Base-by-base conservation (phyloP, 35 echinoderm and acorn worm genomes). In the Lytechinus pictus region DNA sequence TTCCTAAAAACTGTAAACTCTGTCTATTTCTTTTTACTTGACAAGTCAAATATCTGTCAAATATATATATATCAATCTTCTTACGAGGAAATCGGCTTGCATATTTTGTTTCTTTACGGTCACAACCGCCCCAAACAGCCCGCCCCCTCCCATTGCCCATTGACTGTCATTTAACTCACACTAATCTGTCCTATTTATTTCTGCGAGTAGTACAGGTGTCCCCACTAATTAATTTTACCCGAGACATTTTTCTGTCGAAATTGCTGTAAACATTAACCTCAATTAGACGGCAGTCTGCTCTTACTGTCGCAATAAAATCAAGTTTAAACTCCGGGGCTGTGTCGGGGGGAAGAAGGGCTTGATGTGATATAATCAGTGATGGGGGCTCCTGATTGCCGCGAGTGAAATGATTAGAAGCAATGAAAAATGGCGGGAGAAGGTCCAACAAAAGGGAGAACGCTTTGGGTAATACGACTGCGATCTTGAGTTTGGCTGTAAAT, bases 361-460 rank as follows among this genome's bases (percentile, higher is more conserved):
- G 66, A 79, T 79, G 66, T 79, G 66, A 79, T 79, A 79, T 24
- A 79, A 79, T 79, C 66, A 79, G 19, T 79, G 66, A 79, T 79
- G 66, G 66, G 66, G 66, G 66, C 66, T 79, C 52, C 88, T 44
- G 29, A 90, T 90, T 28, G 88, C 88, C 88, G 28, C 88, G 27
- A 90, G 88, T 90, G 88, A 90, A 90, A 90, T 90, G 88, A 90
- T 90, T 90, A 90, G 88, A 33, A 90, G 29, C 88, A 54, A 90
- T 90, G 88, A 90, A 14, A 44, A 12, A 52, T 54, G 88, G 88
- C 88, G 88, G 52, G 88, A 54, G 16, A 90, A 90, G 19, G 52
- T 7, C 66, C 7, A 7, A 19, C 21, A 24, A 79, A 79, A 79
- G 21, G 66, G 66, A 79, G 66, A 79, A 16, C 66, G 66, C 66